Evolutionary conservation across 2,113 vertebrate species (phyloP).

Genomic region (Oreochromis niloticus): DNA sequence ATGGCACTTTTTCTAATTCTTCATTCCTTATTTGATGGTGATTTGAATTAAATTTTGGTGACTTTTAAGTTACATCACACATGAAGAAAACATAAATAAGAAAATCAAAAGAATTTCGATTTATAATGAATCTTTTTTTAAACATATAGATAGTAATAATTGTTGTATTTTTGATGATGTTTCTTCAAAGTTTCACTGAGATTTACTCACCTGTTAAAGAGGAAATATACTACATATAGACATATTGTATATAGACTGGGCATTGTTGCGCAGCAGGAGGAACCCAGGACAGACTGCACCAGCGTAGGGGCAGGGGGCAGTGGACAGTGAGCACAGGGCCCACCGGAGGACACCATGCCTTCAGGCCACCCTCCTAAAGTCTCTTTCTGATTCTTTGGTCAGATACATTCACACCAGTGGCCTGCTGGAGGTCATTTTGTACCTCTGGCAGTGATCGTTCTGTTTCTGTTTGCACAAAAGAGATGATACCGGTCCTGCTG

Average conservation of each 20-base stretch:
- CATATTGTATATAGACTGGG: neutral
- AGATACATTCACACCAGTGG: neutral
- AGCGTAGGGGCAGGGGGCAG: neutral
- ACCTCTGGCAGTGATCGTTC: neutral
- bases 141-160: neutral
- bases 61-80: neutral
- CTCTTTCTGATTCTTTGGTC: neutral
- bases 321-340: neutral
- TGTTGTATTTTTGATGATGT: neutral
- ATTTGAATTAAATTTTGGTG: neutral
- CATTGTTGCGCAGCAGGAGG: neutral
- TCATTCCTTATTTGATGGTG: neutral
- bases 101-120: neutral
- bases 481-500: neutral
- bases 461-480: neutral
- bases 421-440: neutral
- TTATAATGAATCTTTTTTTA: neutral
- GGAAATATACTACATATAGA: neutral
- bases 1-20: fast-evolving
- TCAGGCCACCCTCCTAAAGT: neutral
- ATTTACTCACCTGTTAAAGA: neutral
- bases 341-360: neutral
- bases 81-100: neutral
- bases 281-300: neutral
- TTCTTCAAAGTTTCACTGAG: neutral